A percentile compares a stretch with the other conserved stretches of the same genome.
Evolutionary conservation across 2,888 invertebrate species (phyloP).

Genomic region (Drosophila planitibia): DNA sequence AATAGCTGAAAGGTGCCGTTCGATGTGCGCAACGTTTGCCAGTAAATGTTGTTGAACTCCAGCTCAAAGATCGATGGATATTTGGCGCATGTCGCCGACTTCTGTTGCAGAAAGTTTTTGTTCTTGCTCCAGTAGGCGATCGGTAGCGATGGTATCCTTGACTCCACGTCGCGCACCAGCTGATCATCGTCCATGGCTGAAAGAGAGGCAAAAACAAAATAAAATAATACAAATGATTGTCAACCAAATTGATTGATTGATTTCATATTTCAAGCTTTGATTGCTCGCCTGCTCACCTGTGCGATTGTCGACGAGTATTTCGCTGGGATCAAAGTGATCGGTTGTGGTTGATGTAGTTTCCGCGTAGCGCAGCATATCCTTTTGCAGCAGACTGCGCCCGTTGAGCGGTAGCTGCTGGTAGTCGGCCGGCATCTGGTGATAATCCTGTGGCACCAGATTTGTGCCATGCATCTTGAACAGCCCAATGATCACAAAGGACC

Average conservation of each 20-base stretch:
- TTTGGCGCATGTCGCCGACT: constrained; percentile 90
- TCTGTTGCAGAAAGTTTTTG: constrained; percentile 88
- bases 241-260: neutral
- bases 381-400: constrained; percentile 84
- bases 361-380: constrained; percentile 83
- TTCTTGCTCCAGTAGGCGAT: constrained; percentile 94
- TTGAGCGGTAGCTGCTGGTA: constrained; percentile 84
- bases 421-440: constrained; percentile 82
- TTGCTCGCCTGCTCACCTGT: constrained; percentile 77
- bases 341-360: constrained; percentile 85
- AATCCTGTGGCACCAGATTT: constrained; percentile 84
- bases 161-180: constrained; percentile 91
- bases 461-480: constrained; percentile 85
- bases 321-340: constrained; percentile 85
- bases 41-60: constrained; percentile 96
- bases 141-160: constrained; percentile 93
- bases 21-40: constrained; percentile 93
- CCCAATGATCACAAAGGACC: constrained; percentile 85
- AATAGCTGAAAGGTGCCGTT: constrained; percentile 96
- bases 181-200: constrained; percentile 88
- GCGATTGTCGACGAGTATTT: constrained; percentile 85
- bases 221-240: too few species aligned
- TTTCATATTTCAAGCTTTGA: neutral
- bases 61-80: constrained; percentile 95
- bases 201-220: neutral